phyloP scores from a whole-genome alignment of 2,888 invertebrate species.

The Latheticus oryzae region DNA sequence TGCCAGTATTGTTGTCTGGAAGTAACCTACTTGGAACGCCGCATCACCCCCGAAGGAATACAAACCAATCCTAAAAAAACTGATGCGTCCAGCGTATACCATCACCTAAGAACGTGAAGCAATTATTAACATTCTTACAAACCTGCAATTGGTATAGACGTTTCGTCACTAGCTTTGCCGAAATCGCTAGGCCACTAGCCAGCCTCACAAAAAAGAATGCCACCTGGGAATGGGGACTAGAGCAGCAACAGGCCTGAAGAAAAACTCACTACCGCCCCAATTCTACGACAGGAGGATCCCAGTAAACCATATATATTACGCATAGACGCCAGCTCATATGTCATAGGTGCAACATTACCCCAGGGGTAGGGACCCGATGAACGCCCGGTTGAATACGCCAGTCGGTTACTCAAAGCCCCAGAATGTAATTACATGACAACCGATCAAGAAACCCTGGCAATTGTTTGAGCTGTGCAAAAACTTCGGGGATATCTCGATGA shows the following conservation, averaged over 20 bases:
- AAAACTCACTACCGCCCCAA: not conserved
- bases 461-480: constrained; percentile 58
- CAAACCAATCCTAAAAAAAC: constrained; percentile 45
- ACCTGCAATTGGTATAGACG: constrained; percentile 49
- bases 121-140: constrained; percentile 45
- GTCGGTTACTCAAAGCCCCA: constrained; percentile 47
- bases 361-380: constrained; percentile 30
- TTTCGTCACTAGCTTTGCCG: constrained; percentile 36
- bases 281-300: not conserved
- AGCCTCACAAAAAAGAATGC: constrained; percentile 22
- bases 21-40: constrained; percentile 47
- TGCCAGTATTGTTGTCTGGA: constrained; percentile 42
- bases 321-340: not conserved
- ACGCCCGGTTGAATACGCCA: constrained; percentile 52
- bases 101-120: constrained; percentile 44
- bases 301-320: not conserved
- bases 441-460: constrained; percentile 49
- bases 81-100: no score
- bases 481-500: constrained; percentile 63
- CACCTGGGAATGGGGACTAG: constrained; percentile 25
- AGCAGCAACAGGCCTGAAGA: constrained; percentile 14
- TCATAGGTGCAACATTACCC: not conserved
- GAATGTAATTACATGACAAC: constrained; percentile 51
- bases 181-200: constrained; percentile 25
- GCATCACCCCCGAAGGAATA: constrained; percentile 44